A percentile compares a stretch with the other conserved stretches of the same genome.
Conservation (phyloP, 2,888 invertebrate species). For the Xanthorhoe spadicearia region DNA sequence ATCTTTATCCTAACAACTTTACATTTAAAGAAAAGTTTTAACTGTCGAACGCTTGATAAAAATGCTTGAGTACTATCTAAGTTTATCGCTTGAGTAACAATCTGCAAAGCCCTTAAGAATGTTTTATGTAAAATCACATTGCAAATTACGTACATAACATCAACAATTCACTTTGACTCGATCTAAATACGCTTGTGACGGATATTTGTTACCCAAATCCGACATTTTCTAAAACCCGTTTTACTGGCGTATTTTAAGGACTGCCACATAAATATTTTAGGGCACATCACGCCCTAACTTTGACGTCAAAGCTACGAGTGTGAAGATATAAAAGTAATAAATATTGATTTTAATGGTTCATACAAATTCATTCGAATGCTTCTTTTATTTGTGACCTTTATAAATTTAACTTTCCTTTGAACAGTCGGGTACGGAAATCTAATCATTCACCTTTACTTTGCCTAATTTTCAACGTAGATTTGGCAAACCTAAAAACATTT, state of each 20-base stretch:
- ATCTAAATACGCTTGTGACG: slow-evolving; percentile 32
- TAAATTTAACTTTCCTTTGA: slow-evolving; percentile 21
- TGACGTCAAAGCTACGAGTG: slow-evolving; percentile 34
- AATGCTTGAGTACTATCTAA: too few relatives aligned
- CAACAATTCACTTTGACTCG: slow-evolving; percentile 18
- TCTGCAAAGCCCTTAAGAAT: too few relatives aligned
- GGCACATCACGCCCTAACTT: slow-evolving; percentile 35
- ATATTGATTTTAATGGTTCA: slow-evolving; percentile 35
- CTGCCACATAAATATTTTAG: slow-evolving; percentile 42
- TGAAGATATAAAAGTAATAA: slow-evolving; percentile 39
- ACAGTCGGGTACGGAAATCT: slow-evolving; percentile 18
- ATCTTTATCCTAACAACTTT: too few relatives aligned
- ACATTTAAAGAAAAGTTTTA: too few relatives aligned
- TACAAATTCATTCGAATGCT: slow-evolving; percentile 19
- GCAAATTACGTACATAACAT: neutral
- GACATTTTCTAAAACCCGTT: slow-evolving; percentile 32
- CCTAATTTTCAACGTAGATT: neutral
- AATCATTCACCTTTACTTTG: slow-evolving; percentile 6
- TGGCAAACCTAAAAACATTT: neutral
- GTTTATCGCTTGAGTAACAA: too few relatives aligned
- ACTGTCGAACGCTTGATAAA: too few relatives aligned
- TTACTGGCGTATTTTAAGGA: slow-evolving; percentile 41
- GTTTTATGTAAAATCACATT: neutral
- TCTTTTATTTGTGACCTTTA: slow-evolving; percentile 22
- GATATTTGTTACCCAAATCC: slow-evolving; percentile 31